Base-by-base conservation (phyloP, 1,140 invertebrate genomes). In the Nasonia vitripennis region DNA sequence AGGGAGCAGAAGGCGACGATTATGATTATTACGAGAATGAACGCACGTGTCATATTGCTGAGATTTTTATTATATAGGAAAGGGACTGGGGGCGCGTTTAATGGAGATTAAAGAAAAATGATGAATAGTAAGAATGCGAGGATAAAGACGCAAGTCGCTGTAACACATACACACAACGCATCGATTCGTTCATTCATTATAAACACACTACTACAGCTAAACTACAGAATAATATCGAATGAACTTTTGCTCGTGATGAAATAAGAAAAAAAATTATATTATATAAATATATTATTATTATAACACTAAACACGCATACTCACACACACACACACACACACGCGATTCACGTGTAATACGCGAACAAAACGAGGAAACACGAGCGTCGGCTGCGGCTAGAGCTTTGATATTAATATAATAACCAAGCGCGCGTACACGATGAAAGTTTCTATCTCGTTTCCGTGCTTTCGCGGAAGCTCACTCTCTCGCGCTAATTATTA, bases 11-110 rank as follows among this genome's bases (percentile, higher is more conserved):
- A 1, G 68, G 12, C 31, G n/a, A 27, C n/a, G 62, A 17, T 81
- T 20, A 68, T 23, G 78, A 80, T 80, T 81, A 81, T 70, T 81
- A 81, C 37, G 70, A 73, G 31, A 55, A 78, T 80, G 62, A 78
- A 78, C 70, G 80, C 71, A 81, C 73, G 82, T 85, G 85, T 87
- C 87, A 71, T 83, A 83, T 82, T 82, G 85, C 85, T 80, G 85
- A 87, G 87, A 86, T 86, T 87, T 83, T 86, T 85, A 87, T 87
- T 75, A 87, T 71, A 86, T 80, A 83, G 70, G 20, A 62, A 70
- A 48, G 78, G 77, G 34, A 83, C 51, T 62, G 70, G 70, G 86
- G 83, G 83, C 87, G 82, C 62, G 70, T 82, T 84, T 67, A 78
- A 62, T 37, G 14, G n/a, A 23, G 71, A 83, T 77, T 78, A 9